Conservation (phyloP, 1,140 invertebrate genomes). For the Drosophila willistoni region DNA sequence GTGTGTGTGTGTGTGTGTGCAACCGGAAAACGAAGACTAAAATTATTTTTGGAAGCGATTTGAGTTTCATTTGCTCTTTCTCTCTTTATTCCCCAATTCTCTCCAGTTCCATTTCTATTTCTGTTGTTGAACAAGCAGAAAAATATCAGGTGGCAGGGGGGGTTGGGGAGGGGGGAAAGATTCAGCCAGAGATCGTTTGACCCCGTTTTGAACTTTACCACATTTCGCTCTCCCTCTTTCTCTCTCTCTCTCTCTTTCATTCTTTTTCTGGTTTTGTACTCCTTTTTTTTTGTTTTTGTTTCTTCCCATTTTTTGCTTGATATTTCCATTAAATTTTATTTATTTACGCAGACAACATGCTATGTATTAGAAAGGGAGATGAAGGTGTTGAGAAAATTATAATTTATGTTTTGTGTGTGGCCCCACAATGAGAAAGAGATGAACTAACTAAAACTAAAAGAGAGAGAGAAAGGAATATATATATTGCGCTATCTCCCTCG, state of each 20-base stretch:
- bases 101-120: constrained; percentile 22
- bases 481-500: constrained; percentile 30
- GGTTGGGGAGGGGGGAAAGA: constrained; percentile 28
- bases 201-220: constrained; percentile 55
- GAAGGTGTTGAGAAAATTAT: constrained; percentile 58
- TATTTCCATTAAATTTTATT: constrained; percentile 71
- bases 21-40: constrained; percentile 44
- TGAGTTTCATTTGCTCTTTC: constrained; percentile 3
- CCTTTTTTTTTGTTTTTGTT: constrained; percentile 60
- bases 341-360: constrained; percentile 55
- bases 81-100: constrained; percentile 13
- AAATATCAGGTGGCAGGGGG: not conserved
- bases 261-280: not conserved
- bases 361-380: not conserved
- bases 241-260: constrained; percentile 17
- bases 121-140: not conserved
- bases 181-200: constrained; percentile 62
- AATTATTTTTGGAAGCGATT: constrained; percentile 48
- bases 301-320: constrained; percentile 31
- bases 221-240: constrained; percentile 27
- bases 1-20: constrained; percentile 25
- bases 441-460: not conserved
- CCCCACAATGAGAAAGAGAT: constrained; percentile 20
- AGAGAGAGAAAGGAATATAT: not conserved
- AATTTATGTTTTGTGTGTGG: constrained; percentile 70